Conservation (phyloP, 2,113 vertebrate species). For the Strix aluco region DNA sequence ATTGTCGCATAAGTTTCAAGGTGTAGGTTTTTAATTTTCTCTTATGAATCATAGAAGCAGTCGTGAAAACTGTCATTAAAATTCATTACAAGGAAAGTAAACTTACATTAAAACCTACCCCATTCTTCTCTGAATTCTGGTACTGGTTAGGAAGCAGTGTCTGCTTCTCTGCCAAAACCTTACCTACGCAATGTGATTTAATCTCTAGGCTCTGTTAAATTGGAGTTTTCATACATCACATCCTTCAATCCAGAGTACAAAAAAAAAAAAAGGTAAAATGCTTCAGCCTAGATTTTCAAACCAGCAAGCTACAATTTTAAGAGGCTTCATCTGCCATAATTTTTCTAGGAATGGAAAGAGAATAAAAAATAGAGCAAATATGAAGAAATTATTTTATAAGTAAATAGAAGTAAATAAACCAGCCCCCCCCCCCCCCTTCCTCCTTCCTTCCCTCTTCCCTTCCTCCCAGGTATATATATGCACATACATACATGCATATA, state of each 20-base stretch:
- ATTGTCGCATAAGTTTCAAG: conserved; percentile 61
- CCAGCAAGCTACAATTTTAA: background rate
- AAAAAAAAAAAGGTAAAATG: background rate
- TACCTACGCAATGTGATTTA: conserved; percentile 11
- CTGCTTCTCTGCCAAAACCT: conserved; percentile 45
- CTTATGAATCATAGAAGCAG: conserved; percentile 55
- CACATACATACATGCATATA: background rate
- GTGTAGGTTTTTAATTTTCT: conserved; percentile 73
- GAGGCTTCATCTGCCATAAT: background rate
- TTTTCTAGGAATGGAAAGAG: conserved; percentile 15
- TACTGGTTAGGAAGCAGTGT: conserved; percentile 32
- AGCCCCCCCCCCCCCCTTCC: background rate
- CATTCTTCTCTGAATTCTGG: conserved; percentile 40
- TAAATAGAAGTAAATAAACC: background rate
- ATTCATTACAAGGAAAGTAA: conserved; percentile 73
- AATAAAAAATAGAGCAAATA: background rate
- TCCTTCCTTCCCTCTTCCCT: background rate
- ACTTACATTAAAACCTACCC: conserved; percentile 60
- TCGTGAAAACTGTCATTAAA: conserved; percentile 68
- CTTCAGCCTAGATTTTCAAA: conserved; percentile 17
- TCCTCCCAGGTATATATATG: background rate
- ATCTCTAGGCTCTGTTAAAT: conserved; percentile 3
- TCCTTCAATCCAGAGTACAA: background rate
- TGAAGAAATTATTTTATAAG: conserved; percentile 8
- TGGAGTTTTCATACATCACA: background rate